Conservation (phyloP, 2,113 vertebrate genomes). For the Chauna torquata region DNA sequence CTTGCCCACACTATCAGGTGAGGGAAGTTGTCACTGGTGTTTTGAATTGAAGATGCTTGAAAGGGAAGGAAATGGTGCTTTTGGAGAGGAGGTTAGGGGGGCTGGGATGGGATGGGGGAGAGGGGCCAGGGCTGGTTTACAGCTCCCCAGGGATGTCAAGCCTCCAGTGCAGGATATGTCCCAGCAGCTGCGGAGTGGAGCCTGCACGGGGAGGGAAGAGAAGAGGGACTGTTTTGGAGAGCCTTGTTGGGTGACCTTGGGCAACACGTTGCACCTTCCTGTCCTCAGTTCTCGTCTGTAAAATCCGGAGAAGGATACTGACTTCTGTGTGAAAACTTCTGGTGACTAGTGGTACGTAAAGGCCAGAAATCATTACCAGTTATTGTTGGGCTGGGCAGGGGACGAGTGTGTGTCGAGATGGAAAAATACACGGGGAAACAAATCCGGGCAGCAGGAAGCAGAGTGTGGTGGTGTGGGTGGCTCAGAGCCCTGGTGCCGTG, state of each 20-base stretch:
- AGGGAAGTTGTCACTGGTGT: not conserved
- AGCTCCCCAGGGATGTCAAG: not conserved
- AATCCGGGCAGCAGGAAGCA: not conserved
- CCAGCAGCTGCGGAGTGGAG: not conserved
- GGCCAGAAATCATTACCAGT: not conserved
- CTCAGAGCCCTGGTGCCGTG: accelerated
- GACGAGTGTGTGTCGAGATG: accelerated
- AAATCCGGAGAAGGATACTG: not conserved
- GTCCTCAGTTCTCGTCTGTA: not conserved
- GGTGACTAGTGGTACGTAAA: not conserved
- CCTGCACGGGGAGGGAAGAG: no score
- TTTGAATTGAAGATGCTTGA: accelerated
- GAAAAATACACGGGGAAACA: not conserved
- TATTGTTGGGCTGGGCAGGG: not conserved
- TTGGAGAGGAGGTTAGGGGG: not conserved
- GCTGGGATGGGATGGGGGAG: not conserved
- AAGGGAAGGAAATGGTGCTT: not conserved
- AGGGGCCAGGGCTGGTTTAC: not conserved
- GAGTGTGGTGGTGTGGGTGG: accelerated
- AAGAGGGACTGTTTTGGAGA: not conserved
- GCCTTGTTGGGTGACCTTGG: not conserved
- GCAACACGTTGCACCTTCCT: not conserved
- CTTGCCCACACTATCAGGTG: not conserved
- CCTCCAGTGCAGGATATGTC: not conserved
- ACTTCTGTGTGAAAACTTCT: accelerated